Base-by-base conservation (phyloP, 2,888 invertebrate species). In the Diaperis boleti region DNA sequence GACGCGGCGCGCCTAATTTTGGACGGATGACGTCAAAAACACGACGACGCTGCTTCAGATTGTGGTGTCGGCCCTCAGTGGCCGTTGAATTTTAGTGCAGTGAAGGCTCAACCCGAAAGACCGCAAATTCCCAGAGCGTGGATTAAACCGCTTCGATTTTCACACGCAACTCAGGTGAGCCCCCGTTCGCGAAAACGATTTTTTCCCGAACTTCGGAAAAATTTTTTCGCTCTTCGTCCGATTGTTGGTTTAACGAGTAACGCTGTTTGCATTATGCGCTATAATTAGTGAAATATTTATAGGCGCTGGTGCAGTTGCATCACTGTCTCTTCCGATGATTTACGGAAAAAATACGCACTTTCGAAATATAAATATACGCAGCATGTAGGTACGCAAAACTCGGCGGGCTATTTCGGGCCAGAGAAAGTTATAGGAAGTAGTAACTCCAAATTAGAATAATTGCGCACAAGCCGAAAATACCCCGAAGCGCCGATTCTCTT, bases 1-100 rank as follows among this genome's bases (percentile, higher is more conserved):
- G 71, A 56, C 69, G 69, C 59, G 29, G 26, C 29, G 49, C 59
- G 13, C 62, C 77, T 76, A 77, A 77, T 71, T 77, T 77, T 76
- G 77, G 76, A 76, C 72, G 69, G 41, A 69, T 77, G 77, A 77
- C 77, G 76, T 76, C 75, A 77, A 71, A 67, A 62, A 49, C 56
- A 56, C 59, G 68, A 47, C 62, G 69, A 66, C 65, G 67, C 68
- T 65, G 49, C 37, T 20, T 60, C 52, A 52, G 52, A 42, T 42
- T 52, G 42, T 52, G 44, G 52, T 60, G 31, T 39, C 31, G 39
- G 31, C 49, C 42, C 42, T 55, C 55, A 45, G 56, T 56, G 56
- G 56, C 56, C 35, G 45, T 56, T 13, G 45, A 45, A 55, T 37
- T 52, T 52, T 67, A 69, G 74, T 71, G 71, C 66, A 72, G 73